Conservation (phyloP, 2,113 vertebrate genomes). For the Myotis brandtii region DNA sequence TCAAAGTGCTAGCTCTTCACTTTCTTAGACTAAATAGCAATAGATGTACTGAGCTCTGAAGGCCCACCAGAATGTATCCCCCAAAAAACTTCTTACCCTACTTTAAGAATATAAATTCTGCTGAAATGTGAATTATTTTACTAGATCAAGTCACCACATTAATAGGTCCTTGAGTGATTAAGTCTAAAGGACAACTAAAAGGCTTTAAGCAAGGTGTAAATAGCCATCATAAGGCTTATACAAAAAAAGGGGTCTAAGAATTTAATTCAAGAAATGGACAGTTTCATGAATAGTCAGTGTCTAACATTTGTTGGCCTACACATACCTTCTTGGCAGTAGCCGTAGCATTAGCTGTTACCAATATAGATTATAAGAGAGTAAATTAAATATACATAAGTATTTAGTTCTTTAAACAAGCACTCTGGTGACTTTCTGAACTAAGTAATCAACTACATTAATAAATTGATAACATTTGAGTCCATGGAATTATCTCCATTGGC, state of each 20-base stretch:
- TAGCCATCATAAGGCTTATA: not conserved
- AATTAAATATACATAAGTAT: constrained; percentile 7
- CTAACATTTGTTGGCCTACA: not conserved
- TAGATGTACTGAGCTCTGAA: not conserved
- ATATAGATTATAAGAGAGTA: not conserved
- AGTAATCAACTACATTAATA: not conserved
- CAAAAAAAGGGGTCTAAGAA: not conserved
- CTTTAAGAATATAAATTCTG: not conserved
- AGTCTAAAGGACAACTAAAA: not conserved
- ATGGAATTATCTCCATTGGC: not conserved
- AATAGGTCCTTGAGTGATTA: not conserved
- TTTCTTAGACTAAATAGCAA: not conserved
- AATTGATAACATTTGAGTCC: not conserved
- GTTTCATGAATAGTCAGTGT: not conserved
- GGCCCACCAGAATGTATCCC: not conserved
- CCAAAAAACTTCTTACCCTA: not conserved
- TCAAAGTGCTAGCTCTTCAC: not conserved
- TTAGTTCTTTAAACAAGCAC: not conserved
- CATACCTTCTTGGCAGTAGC: not conserved
- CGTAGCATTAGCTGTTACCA: not conserved
- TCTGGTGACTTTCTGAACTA: not conserved
- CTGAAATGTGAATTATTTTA: not conserved
- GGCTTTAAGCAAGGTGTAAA: not conserved
- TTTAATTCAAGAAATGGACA: not conserved
- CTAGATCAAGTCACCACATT: not conserved